Evolutionary conservation across 2,797 vertebrate species (phyloP), one percentile per base, ranked within the genome.

Genomic region (Mionectes olivaceus): DNA sequence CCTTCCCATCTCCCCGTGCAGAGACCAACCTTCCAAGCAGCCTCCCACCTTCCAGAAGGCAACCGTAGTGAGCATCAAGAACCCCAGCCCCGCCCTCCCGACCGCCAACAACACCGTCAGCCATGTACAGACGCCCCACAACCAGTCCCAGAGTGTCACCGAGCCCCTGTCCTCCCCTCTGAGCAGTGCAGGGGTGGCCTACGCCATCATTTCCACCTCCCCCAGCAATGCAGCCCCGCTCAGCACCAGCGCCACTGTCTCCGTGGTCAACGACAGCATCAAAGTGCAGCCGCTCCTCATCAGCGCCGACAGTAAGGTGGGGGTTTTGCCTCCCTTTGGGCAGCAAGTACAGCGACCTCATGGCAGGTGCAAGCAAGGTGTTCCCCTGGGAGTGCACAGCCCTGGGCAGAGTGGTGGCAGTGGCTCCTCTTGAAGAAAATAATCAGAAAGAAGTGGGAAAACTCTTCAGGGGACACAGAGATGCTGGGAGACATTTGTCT

Each of bases 81-180:
- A 98, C 97, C 98, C 98, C 81, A 98, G 98, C 91, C 98, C 99
- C 15, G 98, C 99, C 71, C 98, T 99, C 91, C 99, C 99, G 11
- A 99, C 99, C 27, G 98, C 99, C 98, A 99, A 99, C 98, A 98
- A 99, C 98, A 99, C 99, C n/a, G 98, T 99, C 97, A 98, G 98
- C 97, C 98, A 99, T 78, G 98, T 98, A 64, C 98, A 97, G 95
- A 96, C 97, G 9, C 95, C 98, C 86, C 93, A 95, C 87, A 95
- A 97, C 96, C 98, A 98, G 94, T 89, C 97, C 3, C 98, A 98
- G 41, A 94, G 97, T 12, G 95, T 95, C 22, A 25, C 94, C 0
- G 97, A 97, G 47, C 81, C 98, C 0, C 82, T 98, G 52, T 85
- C 98, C 8, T 95, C 98, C 6, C 91, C 98, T n/a, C 97, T 98